These are phyloP conservation scores for Forbesichthys papilliferus DNA, from an alignment of 2,113 vertebrate genomes.

Conservation along the genomic window DNA sequence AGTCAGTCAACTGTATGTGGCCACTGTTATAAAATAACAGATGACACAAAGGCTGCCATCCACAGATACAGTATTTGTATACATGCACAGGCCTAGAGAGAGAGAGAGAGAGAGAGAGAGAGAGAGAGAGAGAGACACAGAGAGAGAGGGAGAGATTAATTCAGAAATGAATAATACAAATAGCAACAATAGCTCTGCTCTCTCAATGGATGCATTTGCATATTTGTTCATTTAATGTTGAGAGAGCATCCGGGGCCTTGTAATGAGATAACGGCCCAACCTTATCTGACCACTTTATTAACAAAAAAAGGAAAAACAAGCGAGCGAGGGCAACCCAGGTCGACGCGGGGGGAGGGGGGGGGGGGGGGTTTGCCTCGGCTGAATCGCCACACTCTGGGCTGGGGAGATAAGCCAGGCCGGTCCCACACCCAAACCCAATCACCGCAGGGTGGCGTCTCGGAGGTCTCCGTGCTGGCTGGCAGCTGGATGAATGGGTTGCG, in stretches of 20 bases:
- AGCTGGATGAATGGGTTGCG: slow-evolving; percentile 57
- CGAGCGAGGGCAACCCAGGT: slow-evolving; percentile 53
- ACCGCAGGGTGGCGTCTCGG: slow-evolving; percentile 54
- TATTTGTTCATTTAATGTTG: slow-evolving; percentile 61
- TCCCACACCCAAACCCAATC: slow-evolving; percentile 63
- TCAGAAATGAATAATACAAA: slow-evolving; percentile 44
- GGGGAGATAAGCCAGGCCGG: slow-evolving; percentile 69
- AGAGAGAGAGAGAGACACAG: too few relatives aligned
- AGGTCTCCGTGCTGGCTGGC: slow-evolving; percentile 27
- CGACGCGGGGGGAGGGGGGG: slow-evolving; percentile 20
- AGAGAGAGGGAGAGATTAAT: too few relatives aligned
- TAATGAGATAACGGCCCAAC: slow-evolving; percentile 67
- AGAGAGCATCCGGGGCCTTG: slow-evolving; percentile 51
- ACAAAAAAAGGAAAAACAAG: slow-evolving; percentile 58
- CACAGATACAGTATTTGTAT: slow-evolving; percentile 3
- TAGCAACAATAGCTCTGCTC: slow-evolving; percentile 36
- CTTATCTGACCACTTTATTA: slow-evolving; percentile 77
- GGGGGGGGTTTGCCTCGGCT: slow-evolving; percentile 42
- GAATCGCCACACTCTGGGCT: slow-evolving; percentile 67
- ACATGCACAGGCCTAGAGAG: too few relatives aligned
- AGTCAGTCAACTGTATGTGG: slow-evolving; percentile 31
- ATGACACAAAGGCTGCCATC: slow-evolving; percentile 21
- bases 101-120: neutral
- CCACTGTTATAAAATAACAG: slow-evolving; percentile 41
- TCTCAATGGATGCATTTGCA: slow-evolving; percentile 52